Conservation (phyloP, 2,113 vertebrate species). For the Archocentrus centrarchus region DNA sequence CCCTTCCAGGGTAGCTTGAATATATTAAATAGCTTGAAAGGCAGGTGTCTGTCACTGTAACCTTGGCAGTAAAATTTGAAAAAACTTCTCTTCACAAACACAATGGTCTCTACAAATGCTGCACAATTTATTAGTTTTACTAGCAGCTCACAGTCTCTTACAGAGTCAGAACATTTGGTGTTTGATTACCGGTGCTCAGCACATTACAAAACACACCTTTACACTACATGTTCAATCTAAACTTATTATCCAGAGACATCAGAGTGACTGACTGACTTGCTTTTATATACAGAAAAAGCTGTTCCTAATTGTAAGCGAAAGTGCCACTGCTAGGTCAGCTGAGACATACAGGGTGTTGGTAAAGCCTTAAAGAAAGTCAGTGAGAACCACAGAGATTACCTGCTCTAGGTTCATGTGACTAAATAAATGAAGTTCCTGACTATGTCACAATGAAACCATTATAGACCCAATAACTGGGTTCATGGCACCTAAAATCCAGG, state of each 20-base stretch:
- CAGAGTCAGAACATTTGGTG: background rate
- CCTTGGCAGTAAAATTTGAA: background rate
- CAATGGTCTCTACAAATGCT: background rate
- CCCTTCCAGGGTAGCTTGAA: conserved; percentile 2
- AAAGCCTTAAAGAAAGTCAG: background rate
- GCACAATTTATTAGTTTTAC: background rate
- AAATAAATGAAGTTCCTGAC: background rate
- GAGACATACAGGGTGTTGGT: background rate
- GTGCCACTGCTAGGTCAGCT: background rate
- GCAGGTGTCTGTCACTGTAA: conserved; percentile 11
- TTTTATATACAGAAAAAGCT: background rate
- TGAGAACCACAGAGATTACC: background rate
- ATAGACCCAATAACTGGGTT: background rate
- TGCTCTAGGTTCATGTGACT: background rate
- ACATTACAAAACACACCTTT: background rate
- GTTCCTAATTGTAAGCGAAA: background rate
- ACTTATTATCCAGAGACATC: background rate
- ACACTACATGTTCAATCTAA: no score
- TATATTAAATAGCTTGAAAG: conserved; percentile 15
- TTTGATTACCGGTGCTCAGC: background rate
- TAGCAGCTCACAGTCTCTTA: background rate
- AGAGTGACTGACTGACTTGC: background rate
- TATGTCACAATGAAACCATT: background rate
- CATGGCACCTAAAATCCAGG: background rate
- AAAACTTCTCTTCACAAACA: background rate